Evolutionary conservation across 2,888 invertebrate species (phyloP).

Genomic region (Drosophila birchii): DNA sequence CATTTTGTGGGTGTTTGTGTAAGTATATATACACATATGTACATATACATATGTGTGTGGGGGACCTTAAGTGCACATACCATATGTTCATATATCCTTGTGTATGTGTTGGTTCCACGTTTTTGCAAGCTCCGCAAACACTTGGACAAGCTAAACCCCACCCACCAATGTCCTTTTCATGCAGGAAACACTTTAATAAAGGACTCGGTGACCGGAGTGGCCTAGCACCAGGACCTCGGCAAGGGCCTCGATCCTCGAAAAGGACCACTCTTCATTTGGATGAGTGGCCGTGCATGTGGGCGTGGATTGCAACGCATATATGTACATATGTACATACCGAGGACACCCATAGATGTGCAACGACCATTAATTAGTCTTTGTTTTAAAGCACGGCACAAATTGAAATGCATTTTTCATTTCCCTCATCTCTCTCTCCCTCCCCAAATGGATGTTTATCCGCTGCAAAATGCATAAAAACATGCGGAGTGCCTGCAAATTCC

Average conservation of each 20-base stretch:
- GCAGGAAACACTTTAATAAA: slow-evolving; percentile 46
- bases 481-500: slow-evolving; percentile 63
- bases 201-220: slow-evolving; percentile 15
- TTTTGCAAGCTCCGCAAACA: slow-evolving; percentile 34
- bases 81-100: not conserved
- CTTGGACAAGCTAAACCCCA: slow-evolving; percentile 4
- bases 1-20: slow-evolving; percentile 42
- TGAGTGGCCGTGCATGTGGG: slow-evolving; percentile 29
- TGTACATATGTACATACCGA: not conserved
- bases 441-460: slow-evolving; percentile 48
- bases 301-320: slow-evolving; percentile 11
- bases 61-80: slow-evolving; percentile 5
- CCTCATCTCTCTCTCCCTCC: not conserved
- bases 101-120: slow-evolving; percentile 8
- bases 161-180: slow-evolving; percentile 34
- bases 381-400: slow-evolving; percentile 50
- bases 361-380: slow-evolving; percentile 70
- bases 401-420: slow-evolving; percentile 74
- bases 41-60: not conserved
- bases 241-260: slow-evolving; percentile 7
- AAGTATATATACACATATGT: not conserved
- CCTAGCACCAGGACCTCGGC: slow-evolving; percentile 16
- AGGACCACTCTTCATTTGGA: slow-evolving; percentile 35
- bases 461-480: slow-evolving; percentile 68
- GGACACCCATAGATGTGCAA: slow-evolving; percentile 11